phyloP scores from a whole-genome alignment of 2,113 vertebrate genomes.

The Cynocephalus volans region DNA sequence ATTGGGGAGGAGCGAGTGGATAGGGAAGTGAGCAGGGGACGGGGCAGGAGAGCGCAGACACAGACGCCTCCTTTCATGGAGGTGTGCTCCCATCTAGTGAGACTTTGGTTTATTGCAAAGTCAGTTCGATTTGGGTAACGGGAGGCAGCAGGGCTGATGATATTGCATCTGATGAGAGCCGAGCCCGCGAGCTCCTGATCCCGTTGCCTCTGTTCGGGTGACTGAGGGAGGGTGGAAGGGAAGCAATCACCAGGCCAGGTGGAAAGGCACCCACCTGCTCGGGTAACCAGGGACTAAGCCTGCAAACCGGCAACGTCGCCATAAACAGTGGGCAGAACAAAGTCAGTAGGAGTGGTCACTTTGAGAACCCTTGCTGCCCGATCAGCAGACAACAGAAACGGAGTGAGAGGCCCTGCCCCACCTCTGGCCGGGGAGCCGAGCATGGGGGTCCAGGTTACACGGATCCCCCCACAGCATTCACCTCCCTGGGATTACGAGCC shows the following conservation, averaged over 20 bases:
- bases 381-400: fast-evolving
- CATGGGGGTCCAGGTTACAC: no score
- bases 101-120: fast-evolving
- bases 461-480: neutral
- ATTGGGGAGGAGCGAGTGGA: fast-evolving
- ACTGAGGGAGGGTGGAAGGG: fast-evolving
- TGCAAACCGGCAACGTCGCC: neutral
- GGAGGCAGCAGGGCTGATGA: fast-evolving
- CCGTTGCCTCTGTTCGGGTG: fast-evolving
- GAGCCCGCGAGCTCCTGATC: no score
- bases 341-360: no score
- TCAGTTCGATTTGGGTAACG: fast-evolving
- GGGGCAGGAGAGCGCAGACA: fast-evolving
- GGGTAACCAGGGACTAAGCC: fast-evolving
- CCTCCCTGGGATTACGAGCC: no score
- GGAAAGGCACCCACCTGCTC: no score
- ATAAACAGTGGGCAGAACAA: no score
- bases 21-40: neutral
- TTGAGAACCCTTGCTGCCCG: no score
- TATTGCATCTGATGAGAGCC: fast-evolving
- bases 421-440: no score
- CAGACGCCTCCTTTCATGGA: fast-evolving
- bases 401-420: no score
- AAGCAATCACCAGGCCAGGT: fast-evolving
- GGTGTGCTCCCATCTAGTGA: neutral